Evolutionary conservation across 2,797 vertebrate species (phyloP), one percentile per base, ranked within the genome.

Genomic region (Siniperca scherzeri): DNA sequence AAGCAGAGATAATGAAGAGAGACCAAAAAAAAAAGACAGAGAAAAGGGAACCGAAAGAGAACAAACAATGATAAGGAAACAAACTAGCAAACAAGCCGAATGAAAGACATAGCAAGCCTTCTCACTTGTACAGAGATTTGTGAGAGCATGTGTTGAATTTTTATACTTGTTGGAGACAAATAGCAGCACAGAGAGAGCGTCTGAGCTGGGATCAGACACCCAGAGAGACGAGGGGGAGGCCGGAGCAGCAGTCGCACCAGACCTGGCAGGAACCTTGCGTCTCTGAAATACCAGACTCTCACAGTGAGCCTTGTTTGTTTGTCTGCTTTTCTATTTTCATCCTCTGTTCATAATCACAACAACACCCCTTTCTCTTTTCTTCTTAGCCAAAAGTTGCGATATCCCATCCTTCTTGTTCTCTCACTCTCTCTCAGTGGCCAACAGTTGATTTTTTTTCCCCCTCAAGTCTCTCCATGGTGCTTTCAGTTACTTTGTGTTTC

Each of bases 231-330:
- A 59, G 33, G 59, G 62, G 64, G 86, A 69, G 71, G 78, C 66
- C 55, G 22, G 50, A 79, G 62, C 62, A 81, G 70, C 52, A 40
- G 74, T 80, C 56, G 9, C 76, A 59, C 13, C 84, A 80, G 80
- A 85, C 70, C 82, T 78, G 80, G 65, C 87, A 83, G 76, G 70
- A 84, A 70, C 73, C 56, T 42, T 2, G 3, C 0, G 2, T 81
- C 81, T 82, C 74, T 77, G 69, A 87, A 79, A 88, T 64, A 66
- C 78, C 78, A 85, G 70, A 82, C 76, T 66, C 70, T 82, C 82
- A 86, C 79, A 69, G 76, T 72, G 77, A 84, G 82, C 30, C 62
- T 40, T 81, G 77, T 93, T 89, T 89, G 83, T 88, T 80, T 83
- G 82, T 77, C 74, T 69, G 40, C 76, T 81, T 86, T 83, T 81